Evolutionary conservation across 2,113 vertebrate genomes (phyloP), one percentile per base, ranked within the genome.

Genomic region (Malaclemys terrapin): DNA sequence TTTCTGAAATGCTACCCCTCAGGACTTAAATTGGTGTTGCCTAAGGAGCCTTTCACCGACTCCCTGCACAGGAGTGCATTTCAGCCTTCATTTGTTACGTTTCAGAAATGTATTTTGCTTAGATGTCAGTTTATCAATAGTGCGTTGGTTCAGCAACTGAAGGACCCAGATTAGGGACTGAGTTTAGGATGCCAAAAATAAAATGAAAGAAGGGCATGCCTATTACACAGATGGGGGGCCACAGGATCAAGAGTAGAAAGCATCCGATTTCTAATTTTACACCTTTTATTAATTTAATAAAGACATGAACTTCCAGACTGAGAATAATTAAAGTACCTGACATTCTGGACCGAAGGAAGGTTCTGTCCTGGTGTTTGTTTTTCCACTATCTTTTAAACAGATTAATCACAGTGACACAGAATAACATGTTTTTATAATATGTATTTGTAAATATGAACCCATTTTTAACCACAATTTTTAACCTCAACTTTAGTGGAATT

Each of bases 341-440:
- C 72, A 22, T 76, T 45, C 62, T 45, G 38, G 22, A 6, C 5
- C 24, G 72, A 76, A 76, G 22, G 11, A 45, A 76, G 42, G 10
- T 76, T 76, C 72, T 22, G 72, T 76, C 10, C 25, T 45, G 0
- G 0, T 85, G 38, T 87, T 91, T 53, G 83, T 84, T 90, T 90
- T 12, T 27, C 22, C 84, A 27, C 2, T 7, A 38, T 49, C 84
- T 53, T 78, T 38, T 91, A 62, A 47, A 88, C 89, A 9, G 93
- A 84, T 50, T 57, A 79, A 16, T 14, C 80, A 27, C 31, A 42
- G 22, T 45, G 49, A 83, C 1, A 16, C 0, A 1, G 2, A 9
- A n/a, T 2, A 84, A 82, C 50, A 69, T 92, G 81, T 87, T 93
- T 89, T 84, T 53, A 80, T 24, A 35, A 45, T 4, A 91, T 16